A percentile compares a stretch with the other conserved stretches of the same genome.
These are phyloP conservation scores for Malurus elegans DNA, from an alignment of 2,113 vertebrate genomes.

Conservation along the genomic window DNA sequence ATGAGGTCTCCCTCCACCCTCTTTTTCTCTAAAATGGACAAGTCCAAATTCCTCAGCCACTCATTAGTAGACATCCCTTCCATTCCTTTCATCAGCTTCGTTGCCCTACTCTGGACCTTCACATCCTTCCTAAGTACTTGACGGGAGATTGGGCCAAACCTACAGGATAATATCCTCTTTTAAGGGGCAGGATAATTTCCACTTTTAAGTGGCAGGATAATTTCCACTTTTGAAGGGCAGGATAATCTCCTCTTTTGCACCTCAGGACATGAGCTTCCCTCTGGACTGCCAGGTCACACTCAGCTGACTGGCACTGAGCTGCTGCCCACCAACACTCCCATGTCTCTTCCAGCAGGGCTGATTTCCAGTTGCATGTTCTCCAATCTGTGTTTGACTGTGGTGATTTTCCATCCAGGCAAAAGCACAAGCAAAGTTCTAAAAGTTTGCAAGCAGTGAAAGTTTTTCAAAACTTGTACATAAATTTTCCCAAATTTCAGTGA, in stretches of 20 bases:
- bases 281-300: background rate
- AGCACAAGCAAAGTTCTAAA: background rate
- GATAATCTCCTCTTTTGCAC: background rate
- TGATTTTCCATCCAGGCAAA: background rate
- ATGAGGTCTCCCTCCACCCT: background rate
- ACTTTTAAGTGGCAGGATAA: no score
- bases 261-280: accelerated
- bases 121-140: background rate
- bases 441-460: background rate
- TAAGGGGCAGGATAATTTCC: no score
- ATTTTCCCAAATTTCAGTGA: background rate
- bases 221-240: background rate
- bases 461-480: background rate
- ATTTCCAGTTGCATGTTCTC: background rate
- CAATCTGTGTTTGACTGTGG: background rate
- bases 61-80: background rate
- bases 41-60: accelerated
- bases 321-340: accelerated
- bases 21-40: background rate
- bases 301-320: background rate
- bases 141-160: no score
- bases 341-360: background rate
- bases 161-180: no score
- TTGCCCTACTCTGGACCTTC: background rate
- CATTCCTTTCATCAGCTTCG: background rate